phyloP scores from a whole-genome alignment of 1,140 invertebrate genomes.

The Aethina tumida region DNA sequence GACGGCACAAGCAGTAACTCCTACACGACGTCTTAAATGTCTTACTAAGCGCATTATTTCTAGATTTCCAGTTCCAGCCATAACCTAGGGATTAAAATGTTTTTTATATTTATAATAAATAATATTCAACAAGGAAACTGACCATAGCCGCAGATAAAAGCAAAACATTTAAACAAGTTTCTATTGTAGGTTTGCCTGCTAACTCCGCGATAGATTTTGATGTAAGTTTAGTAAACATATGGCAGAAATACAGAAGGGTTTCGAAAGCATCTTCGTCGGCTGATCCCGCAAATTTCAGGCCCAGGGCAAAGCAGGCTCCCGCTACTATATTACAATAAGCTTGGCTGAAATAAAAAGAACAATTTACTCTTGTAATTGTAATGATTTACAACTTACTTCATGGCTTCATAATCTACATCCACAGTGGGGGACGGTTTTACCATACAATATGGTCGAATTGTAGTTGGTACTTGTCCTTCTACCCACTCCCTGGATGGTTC shows the following conservation, averaged over 20 bases:
- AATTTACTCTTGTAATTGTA: conserved; percentile 1
- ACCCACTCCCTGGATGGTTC: conserved; percentile 77
- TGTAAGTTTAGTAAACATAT: conserved; percentile 53
- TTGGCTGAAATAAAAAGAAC: conserved; percentile 53
- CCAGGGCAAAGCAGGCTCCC: conserved; percentile 89
- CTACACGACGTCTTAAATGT: conserved; percentile 64
- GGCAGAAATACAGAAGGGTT: conserved; percentile 58
- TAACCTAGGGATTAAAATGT: conserved; percentile 49
- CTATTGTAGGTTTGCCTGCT: conserved; percentile 81
- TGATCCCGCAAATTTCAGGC: conserved; percentile 87
- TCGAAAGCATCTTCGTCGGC: conserved; percentile 72
- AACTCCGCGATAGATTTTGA: conserved; percentile 69
- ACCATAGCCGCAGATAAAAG: conserved; percentile 72
- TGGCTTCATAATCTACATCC: conserved; percentile 84
- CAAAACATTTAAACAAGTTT: conserved; percentile 79
- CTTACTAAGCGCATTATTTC: conserved; percentile 78
- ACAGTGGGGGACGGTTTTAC: conserved; percentile 54
- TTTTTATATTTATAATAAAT: conserved; percentile 10
- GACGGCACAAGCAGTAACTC: conserved; percentile 47
- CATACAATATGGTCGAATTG: conserved; percentile 61
- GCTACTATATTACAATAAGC: conserved; percentile 93
- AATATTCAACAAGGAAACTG: conserved; percentile 21
- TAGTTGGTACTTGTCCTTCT: conserved; percentile 66
- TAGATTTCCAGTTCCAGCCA: conserved; percentile 88
- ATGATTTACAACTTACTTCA: conserved; percentile 56